These are phyloP conservation scores for Cydia pomonella DNA, from an alignment of 1,140 invertebrate species.

Conservation along the genomic window DNA sequence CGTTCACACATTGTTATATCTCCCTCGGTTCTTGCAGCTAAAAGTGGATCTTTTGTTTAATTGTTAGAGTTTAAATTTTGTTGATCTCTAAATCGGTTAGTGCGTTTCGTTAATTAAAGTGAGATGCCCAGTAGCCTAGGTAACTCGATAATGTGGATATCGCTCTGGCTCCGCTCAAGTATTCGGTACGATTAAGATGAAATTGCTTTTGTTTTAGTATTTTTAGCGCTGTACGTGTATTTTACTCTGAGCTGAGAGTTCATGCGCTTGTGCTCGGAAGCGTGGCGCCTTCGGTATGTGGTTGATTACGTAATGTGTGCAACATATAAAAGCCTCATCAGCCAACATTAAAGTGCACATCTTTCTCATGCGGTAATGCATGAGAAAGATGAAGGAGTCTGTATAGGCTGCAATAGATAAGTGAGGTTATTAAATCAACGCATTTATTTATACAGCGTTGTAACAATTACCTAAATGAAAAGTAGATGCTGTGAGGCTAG, in stretches of 20 bases:
- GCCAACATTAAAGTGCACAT: background rate
- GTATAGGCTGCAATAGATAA: background rate
- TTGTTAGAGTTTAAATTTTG: constrained; percentile 43
- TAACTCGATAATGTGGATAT: constrained; percentile 78
- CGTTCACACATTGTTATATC: constrained; percentile 61
- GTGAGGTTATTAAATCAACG: background rate
- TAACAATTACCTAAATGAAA: no score
- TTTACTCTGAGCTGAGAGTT: constrained; percentile 33
- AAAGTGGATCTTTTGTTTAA: constrained; percentile 47
- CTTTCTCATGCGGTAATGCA: background rate
- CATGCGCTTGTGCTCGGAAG: constrained; percentile 25
- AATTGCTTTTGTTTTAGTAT: constrained; percentile 73
- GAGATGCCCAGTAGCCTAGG: constrained; percentile 78
- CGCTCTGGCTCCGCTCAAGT: constrained; percentile 71
- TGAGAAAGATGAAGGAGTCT: background rate
- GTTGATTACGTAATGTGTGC: background rate
- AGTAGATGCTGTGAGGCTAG: no score
- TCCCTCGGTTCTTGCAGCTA: constrained; percentile 30
- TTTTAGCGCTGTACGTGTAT: constrained; percentile 47
- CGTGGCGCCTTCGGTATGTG: constrained; percentile 23
- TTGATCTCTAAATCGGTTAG: constrained; percentile 39
- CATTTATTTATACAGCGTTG: no score
- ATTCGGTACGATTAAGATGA: constrained; percentile 78
- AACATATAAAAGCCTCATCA: background rate
- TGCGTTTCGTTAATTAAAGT: constrained; percentile 42